Conservation (phyloP, 2,797 vertebrate genomes). For the Enteromius viviparus region DNA sequence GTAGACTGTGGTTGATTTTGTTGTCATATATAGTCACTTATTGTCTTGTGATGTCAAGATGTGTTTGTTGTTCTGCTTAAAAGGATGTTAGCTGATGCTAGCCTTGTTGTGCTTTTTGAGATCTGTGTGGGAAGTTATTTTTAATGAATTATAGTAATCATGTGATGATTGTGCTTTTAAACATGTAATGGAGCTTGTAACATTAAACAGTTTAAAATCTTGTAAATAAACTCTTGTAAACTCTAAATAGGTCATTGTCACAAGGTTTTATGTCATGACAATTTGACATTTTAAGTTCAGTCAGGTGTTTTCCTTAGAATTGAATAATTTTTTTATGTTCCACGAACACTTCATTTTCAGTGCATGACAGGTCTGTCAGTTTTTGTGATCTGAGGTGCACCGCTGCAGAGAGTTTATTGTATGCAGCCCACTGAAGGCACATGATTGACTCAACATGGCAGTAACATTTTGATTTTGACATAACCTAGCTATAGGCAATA, state of each 20-base stretch:
- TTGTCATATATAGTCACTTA: neutral
- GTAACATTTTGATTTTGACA: conserved; percentile 34
- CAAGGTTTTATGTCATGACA: neutral
- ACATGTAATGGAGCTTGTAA: neutral
- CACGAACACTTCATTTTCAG: neutral
- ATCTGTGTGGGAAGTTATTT: neutral
- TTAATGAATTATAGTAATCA: neutral
- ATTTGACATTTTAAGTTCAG: neutral
- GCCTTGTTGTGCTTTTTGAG: neutral
- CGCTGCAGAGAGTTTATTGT: neutral
- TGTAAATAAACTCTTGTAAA: no score
- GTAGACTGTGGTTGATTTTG: neutral
- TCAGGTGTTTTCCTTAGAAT: neutral
- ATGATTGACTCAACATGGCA: conserved; percentile 29
- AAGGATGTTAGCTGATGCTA: neutral
- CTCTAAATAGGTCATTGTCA: neutral
- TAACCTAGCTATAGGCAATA: conserved; percentile 1
- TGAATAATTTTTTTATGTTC: neutral
- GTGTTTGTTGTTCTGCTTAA: neutral
- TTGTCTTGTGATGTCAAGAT: neutral
- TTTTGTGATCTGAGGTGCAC: conserved; percentile 3
- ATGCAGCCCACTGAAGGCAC: neutral
- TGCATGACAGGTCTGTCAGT: neutral
- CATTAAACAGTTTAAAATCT: neutral
- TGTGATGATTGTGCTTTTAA: neutral